These are phyloP conservation scores for Saturnia pavonia DNA, from an alignment of 2,888 invertebrate species.

Conservation along the genomic window DNA sequence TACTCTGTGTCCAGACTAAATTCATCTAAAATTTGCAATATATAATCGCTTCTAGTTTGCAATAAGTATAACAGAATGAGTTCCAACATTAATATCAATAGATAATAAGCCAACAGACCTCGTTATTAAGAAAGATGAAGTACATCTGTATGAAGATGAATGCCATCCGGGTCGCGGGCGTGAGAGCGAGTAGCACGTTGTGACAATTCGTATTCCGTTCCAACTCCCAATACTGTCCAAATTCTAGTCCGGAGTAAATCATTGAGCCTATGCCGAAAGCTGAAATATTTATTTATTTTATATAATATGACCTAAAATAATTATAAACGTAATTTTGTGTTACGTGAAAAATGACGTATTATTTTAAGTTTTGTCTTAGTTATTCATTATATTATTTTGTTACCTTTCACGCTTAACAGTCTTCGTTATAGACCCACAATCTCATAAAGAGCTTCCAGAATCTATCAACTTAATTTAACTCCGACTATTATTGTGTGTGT, in stretches of 20 bases:
- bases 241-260: slow-evolving; percentile 97
- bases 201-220: slow-evolving; percentile 95
- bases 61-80: neutral
- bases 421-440: neutral
- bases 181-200: slow-evolving; percentile 93
- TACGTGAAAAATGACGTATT: too few relatives aligned
- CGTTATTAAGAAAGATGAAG: slow-evolving; percentile 98
- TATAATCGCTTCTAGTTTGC: neutral
- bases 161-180: slow-evolving; percentile 95
- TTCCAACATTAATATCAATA: neutral
- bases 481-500: neutral
- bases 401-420: neutral
- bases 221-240: slow-evolving; percentile 96
- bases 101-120: slow-evolving; percentile 80
- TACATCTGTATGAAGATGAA: slow-evolving; percentile 99
- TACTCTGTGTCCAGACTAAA: too few relatives aligned
- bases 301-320: neutral
- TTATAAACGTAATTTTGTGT: neutral
- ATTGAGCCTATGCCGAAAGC: slow-evolving; percentile 98
- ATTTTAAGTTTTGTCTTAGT: too few relatives aligned
- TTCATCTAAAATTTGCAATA: too few relatives aligned
- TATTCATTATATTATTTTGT: neutral
- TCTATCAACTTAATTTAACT: neutral
- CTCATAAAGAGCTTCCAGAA: neutral
- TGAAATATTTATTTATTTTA: slow-evolving; percentile 46